These are phyloP conservation scores for Avahi laniger DNA, from an alignment of 2,797 vertebrate species.

Conservation along the genomic window DNA sequence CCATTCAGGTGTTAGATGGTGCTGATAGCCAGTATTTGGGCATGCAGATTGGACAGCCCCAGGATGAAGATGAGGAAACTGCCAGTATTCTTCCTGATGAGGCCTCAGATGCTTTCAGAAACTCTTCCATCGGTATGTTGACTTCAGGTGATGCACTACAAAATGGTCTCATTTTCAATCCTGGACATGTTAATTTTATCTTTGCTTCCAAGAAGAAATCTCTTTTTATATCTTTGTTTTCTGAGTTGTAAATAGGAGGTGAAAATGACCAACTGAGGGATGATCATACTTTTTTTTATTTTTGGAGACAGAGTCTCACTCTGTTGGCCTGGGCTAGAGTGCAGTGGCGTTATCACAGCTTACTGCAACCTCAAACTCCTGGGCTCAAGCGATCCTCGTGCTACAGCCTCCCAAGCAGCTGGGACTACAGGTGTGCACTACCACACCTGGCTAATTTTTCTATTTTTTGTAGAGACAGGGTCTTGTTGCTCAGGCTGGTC, in stretches of 20 bases:
- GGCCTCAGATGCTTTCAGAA: conserved; percentile 86
- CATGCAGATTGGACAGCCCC: conserved; percentile 93
- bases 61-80: conserved; percentile 94
- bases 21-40: conserved; percentile 94
- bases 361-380: neutral
- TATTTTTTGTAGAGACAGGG: too few species aligned
- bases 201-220: neutral
- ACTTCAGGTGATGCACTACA: fast-evolving
- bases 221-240: neutral
- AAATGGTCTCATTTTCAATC: fast-evolving
- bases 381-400: neutral
- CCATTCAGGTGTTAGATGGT: conserved; percentile 92
- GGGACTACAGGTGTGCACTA: neutral
- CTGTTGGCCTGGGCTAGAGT: neutral
- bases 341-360: neutral
- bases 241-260: neutral
- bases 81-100: conserved; percentile 85
- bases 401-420: too few species aligned
- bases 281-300: neutral
- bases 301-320: neutral
- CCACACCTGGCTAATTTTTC: neutral
- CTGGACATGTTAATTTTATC: neutral
- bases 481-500: too few species aligned
- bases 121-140: conserved; percentile 90
- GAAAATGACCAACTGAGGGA: neutral